Percentiles rank a stretch among this genome's conserved stretches.
These are phyloP conservation scores for Choloepus didactylus DNA, from an alignment of 2,797 vertebrate species.

Conservation along the genomic window DNA sequence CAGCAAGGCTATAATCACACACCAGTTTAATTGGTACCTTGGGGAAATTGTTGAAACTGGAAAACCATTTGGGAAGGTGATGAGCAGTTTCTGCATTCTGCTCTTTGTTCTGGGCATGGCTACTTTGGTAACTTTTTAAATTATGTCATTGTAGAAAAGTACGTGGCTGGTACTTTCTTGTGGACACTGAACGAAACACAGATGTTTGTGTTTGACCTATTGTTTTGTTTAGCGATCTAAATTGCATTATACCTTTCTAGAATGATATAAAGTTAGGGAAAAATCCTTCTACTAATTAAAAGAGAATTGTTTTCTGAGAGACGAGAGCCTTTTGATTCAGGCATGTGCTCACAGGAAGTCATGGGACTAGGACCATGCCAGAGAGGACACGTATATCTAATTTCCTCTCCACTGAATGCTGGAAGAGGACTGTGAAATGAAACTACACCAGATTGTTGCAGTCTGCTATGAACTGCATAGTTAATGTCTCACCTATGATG, in stretches of 20 bases:
- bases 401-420: neutral
- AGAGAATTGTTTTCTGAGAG: constrained; percentile 39
- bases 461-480: neutral
- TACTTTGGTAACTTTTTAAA: neutral
- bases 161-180: neutral
- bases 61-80: neutral
- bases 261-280: neutral
- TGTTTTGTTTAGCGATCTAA: constrained; percentile 9
- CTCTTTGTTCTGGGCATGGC: constrained; percentile 9
- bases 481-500: neutral
- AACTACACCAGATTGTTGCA: neutral
- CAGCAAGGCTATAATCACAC: neutral
- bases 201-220: constrained; percentile 13
- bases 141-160: neutral
- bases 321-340: neutral
- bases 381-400: neutral
- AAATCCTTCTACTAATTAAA: constrained; percentile 19
- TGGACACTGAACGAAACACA: neutral
- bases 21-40: neutral
- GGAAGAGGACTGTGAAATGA: neutral
- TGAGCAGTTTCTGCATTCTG: neutral
- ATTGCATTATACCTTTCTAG: constrained; percentile 10
- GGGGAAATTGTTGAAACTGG: neutral
- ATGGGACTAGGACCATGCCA: neutral
- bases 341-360: constrained; percentile 60